These are phyloP conservation scores for Drosophila ogumai DNA, from an alignment of 1,140 invertebrate species.

Conservation along the genomic window DNA sequence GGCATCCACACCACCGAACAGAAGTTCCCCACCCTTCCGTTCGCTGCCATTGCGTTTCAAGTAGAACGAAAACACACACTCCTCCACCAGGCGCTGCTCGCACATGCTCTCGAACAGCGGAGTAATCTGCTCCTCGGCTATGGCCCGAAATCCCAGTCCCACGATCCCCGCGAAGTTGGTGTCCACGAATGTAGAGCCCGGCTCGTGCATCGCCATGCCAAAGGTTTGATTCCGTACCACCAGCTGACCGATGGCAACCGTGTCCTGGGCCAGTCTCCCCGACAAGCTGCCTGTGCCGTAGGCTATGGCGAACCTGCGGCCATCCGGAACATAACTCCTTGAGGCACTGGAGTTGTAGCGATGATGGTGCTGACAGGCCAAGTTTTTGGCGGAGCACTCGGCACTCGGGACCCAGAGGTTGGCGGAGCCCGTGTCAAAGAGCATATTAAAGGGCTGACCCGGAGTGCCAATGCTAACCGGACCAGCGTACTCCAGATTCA, in stretches of 20 bases:
- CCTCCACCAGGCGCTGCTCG: constrained; percentile 90
- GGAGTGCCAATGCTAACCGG: constrained; percentile 95
- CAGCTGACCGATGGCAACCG: constrained; percentile 86
- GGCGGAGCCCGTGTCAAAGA: constrained; percentile 58
- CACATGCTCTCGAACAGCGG: constrained; percentile 98
- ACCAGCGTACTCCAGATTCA: constrained; percentile 86
- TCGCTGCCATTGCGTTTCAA: constrained; percentile 87
- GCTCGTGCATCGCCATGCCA: constrained; percentile 97
- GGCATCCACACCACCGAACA: constrained; percentile 51
- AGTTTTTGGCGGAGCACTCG: constrained; percentile 33
- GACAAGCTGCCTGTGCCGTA: constrained; percentile 46
- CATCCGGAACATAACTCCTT: constrained; percentile 38
- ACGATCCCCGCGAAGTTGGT: constrained; percentile 98
- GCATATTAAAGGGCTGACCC: constrained; percentile 88
- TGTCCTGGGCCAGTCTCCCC: constrained; percentile 49
- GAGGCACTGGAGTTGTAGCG: constrained; percentile 48
- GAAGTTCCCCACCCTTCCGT: constrained; percentile 39
- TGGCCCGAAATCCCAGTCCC: constrained; percentile 94
- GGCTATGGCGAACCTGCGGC: constrained; percentile 40
- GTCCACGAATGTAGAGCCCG: constrained; percentile 94
- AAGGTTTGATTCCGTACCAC: constrained; percentile 93
- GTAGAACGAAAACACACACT: constrained; percentile 97
- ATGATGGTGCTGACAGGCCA: constrained; percentile 53
- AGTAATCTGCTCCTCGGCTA: constrained; percentile 93
- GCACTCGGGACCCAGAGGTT: constrained; percentile 60